Percentiles rank a stretch among this genome's conserved stretches.
phyloP scores from a whole-genome alignment of 2,888 invertebrate genomes.

The Mactromeris polynyma region DNA sequence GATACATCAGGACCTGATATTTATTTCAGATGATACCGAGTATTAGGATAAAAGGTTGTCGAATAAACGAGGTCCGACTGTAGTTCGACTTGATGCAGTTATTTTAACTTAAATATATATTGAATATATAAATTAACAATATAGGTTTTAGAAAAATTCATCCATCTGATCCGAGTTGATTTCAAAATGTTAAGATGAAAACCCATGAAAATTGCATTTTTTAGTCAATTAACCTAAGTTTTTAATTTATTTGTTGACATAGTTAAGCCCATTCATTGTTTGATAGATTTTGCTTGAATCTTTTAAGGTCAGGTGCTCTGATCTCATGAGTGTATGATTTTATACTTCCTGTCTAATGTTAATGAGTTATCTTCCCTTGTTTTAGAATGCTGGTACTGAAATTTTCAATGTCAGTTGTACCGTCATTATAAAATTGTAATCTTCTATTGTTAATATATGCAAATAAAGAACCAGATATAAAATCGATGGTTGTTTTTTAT shows the following conservation, averaged over 20 bases:
- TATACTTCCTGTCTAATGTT: slow-evolving; percentile 18
- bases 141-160: too few species aligned
- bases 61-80: too few species aligned
- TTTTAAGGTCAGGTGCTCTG: neutral
- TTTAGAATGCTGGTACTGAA: slow-evolving; percentile 31
- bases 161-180: too few species aligned
- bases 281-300: neutral
- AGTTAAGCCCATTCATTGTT: neutral
- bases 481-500: neutral
- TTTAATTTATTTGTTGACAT: neutral
- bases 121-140: too few species aligned
- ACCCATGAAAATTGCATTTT: too few species aligned
- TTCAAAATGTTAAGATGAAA: too few species aligned
- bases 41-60: too few species aligned
- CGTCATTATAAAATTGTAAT: slow-evolving; percentile 43
- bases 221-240: too few species aligned
- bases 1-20: too few species aligned
- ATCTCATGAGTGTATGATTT: neutral
- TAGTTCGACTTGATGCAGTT: too few species aligned
- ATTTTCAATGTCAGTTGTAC: slow-evolving; percentile 38
- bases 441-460: slow-evolving; percentile 68
- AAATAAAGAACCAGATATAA: slow-evolving; percentile 63
- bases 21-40: too few species aligned
- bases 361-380: slow-evolving; percentile 29
- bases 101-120: too few species aligned